These are phyloP conservation scores for Anser brachyrhynchus DNA, from an alignment of 2,113 vertebrate genomes.

Conservation along the genomic window DNA sequence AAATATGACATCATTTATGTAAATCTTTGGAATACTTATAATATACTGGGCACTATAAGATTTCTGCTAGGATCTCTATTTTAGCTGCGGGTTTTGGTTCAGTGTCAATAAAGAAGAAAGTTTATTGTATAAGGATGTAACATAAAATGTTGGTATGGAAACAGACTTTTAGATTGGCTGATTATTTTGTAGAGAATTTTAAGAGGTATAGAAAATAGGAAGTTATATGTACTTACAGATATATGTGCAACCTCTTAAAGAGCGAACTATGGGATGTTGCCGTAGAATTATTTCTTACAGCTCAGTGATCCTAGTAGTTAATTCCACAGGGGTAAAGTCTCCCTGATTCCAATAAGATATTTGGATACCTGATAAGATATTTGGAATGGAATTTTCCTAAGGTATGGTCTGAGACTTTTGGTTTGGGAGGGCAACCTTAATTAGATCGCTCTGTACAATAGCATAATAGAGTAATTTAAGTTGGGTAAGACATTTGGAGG, in stretches of 20 bases:
- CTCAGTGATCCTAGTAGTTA: neutral
- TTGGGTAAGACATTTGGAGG: neutral
- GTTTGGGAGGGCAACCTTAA: neutral
- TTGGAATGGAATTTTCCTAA: neutral
- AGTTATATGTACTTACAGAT: neutral
- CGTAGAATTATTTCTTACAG: neutral
- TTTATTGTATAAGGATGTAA: neutral
- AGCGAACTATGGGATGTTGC: neutral
- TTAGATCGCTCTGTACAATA: neutral
- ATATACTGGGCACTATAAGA: neutral
- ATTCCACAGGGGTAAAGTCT: neutral
- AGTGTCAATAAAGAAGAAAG: neutral
- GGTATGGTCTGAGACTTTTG: neutral
- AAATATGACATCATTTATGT: neutral
- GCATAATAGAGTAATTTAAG: neutral
- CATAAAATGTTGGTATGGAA: neutral
- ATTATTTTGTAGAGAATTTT: neutral
- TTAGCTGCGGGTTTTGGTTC: neutral
- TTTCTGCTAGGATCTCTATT: neutral
- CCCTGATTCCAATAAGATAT: neutral
- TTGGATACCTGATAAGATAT: neutral
- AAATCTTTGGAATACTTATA: neutral
- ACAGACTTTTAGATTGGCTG: neutral
- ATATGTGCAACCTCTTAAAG: neutral
- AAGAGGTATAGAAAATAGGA: neutral